Conservation (phyloP, 1,140 invertebrate species). For the Homarus americanus region DNA sequence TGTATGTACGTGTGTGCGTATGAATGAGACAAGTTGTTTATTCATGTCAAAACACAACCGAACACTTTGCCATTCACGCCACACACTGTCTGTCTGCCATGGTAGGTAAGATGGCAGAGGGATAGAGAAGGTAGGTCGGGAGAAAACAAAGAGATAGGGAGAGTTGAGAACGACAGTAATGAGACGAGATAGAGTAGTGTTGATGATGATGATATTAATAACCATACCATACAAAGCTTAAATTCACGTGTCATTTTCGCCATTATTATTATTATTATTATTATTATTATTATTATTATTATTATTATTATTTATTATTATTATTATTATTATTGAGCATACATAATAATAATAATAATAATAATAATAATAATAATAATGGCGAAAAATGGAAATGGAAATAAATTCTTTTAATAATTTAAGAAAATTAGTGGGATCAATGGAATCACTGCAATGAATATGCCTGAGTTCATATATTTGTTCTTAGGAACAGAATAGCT, state of each 20-base stretch:
- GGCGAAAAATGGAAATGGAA: background rate
- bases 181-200: background rate
- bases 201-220: background rate
- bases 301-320: background rate
- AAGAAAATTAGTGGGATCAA: too few relatives aligned
- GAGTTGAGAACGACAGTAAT: background rate
- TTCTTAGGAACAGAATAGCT: too few relatives aligned
- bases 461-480: too few relatives aligned
- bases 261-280: background rate
- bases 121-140: background rate
- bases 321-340: background rate
- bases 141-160: background rate
- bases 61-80: too few relatives aligned
- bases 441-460: too few relatives aligned
- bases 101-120: background rate
- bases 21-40: too few relatives aligned
- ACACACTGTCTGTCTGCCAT: too few relatives aligned
- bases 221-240: background rate
- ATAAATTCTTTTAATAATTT: too few relatives aligned
- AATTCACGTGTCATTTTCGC: conserved; percentile 3
- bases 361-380: too few relatives aligned
- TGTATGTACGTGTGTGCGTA: too few relatives aligned
- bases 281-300: background rate
- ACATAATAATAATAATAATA: too few relatives aligned
- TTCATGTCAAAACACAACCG: too few relatives aligned